phyloP scores from a whole-genome alignment of 2,797 vertebrate species.

The Spizella passerina region DNA sequence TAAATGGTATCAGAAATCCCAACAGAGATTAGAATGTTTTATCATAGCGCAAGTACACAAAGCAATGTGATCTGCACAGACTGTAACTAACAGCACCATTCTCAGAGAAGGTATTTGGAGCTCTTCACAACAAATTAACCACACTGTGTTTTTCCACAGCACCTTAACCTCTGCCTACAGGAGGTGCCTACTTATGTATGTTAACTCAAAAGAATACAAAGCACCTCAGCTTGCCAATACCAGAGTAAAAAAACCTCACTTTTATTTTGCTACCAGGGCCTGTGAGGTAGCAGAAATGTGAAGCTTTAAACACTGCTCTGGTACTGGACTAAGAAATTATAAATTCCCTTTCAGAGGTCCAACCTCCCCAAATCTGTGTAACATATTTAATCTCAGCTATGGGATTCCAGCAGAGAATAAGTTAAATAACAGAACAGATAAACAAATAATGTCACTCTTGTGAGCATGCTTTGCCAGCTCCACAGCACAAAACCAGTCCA shows the following conservation, averaged over 20 bases:
- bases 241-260: fast-evolving
- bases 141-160: background rate
- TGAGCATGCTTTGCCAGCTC: background rate
- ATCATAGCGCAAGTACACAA: background rate
- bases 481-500: background rate
- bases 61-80: background rate
- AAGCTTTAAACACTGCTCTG: background rate
- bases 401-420: slow-evolving; percentile 54
- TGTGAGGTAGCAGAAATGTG: fast-evolving
- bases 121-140: background rate
- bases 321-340: background rate
- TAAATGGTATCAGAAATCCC: background rate
- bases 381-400: slow-evolving; percentile 39
- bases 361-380: fast-evolving
- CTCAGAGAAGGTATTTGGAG: background rate
- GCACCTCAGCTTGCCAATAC: background rate
- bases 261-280: background rate
- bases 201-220: background rate
- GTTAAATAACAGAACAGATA: background rate
- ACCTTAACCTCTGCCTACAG: background rate
- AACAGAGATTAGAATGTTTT: background rate
- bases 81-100: background rate
- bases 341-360: background rate
- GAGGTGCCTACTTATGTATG: fast-evolving
- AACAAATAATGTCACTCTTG: background rate